These are phyloP conservation scores for Zaprionus camerounensis DNA, from an alignment of 1,140 invertebrate genomes.

Conservation along the genomic window DNA sequence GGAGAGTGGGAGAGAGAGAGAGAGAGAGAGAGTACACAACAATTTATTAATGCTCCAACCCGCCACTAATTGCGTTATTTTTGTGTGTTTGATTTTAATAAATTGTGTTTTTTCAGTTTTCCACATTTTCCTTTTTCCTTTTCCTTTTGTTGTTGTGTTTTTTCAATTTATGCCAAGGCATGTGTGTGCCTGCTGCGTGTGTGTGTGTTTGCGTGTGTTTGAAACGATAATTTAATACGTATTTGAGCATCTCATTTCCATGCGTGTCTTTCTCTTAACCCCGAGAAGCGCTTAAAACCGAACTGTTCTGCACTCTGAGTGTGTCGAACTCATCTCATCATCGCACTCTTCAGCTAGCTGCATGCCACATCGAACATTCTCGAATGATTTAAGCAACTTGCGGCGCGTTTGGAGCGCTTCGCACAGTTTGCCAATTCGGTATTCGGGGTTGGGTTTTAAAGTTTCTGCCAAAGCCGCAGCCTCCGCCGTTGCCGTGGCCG, in stretches of 20 bases:
- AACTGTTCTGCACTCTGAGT: background rate
- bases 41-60: conserved; percentile 65
- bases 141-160: conserved; percentile 14
- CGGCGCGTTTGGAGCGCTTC: conserved; percentile 35
- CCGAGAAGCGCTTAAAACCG: background rate
- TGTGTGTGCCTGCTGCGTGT: background rate
- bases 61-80: conserved; percentile 76
- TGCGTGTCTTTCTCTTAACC: background rate
- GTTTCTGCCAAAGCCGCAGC: conserved; percentile 27
- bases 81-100: conserved; percentile 71
- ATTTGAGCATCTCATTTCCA: background rate
- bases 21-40: conserved; percentile 17
- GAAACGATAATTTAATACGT: background rate
- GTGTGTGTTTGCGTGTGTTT: conserved; percentile 13
- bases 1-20: background rate
- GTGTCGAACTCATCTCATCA: background rate
- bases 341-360: background rate
- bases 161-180: conserved; percentile 11
- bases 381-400: conserved; percentile 41
- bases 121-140: conserved; percentile 39
- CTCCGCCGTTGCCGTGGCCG: conserved; percentile 19
- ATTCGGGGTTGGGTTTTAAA: conserved; percentile 25
- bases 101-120: conserved; percentile 63
- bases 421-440: conserved; percentile 33
- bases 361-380: conserved; percentile 31